Evolutionary conservation across 2,113 vertebrate species (phyloP).

Genomic region (Nothoprocta pentlandii): DNA sequence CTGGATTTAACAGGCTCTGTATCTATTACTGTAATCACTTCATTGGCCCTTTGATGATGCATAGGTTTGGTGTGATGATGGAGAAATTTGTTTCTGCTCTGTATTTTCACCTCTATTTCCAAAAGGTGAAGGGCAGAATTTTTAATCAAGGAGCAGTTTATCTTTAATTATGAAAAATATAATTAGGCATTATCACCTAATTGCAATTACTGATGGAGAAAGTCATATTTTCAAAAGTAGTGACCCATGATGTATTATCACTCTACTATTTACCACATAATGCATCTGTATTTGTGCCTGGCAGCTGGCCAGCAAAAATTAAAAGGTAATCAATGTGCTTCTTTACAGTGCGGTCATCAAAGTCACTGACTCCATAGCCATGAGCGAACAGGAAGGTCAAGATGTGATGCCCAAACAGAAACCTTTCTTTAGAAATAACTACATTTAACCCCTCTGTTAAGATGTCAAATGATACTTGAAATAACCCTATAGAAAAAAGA

Average conservation of each 20-base stretch:
- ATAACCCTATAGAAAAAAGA: slow-evolving; percentile 55
- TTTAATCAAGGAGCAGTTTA: slow-evolving; percentile 77
- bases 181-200: slow-evolving; percentile 80
- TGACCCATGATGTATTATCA: slow-evolving; percentile 67
- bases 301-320: slow-evolving; percentile 70
- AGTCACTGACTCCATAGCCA: slow-evolving; percentile 42
- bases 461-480: slow-evolving; percentile 58
- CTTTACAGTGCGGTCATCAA: slow-evolving; percentile 60
- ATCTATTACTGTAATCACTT: slow-evolving; percentile 11
- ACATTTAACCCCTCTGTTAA: slow-evolving; percentile 38
- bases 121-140: slow-evolving; percentile 75
- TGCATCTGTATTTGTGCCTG: slow-evolving; percentile 63
- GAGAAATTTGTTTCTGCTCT: slow-evolving; percentile 22
- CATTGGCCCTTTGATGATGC: slow-evolving; percentile 53
- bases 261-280: slow-evolving; percentile 61
- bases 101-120: slow-evolving; percentile 73
- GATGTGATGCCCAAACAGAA: slow-evolving; percentile 35
- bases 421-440: slow-evolving; percentile 8
- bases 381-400: slow-evolving; percentile 60
- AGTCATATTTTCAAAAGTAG: slow-evolving; percentile 72
- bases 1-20: slow-evolving; percentile 2
- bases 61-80: slow-evolving; percentile 33
- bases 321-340: slow-evolving; percentile 71
- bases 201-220: slow-evolving; percentile 75
- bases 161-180: slow-evolving; percentile 80